Evolutionary conservation across 2,888 invertebrate genomes (phyloP), one percentile per base, ranked within the genome.

Genomic region (Volucella inanis): DNA sequence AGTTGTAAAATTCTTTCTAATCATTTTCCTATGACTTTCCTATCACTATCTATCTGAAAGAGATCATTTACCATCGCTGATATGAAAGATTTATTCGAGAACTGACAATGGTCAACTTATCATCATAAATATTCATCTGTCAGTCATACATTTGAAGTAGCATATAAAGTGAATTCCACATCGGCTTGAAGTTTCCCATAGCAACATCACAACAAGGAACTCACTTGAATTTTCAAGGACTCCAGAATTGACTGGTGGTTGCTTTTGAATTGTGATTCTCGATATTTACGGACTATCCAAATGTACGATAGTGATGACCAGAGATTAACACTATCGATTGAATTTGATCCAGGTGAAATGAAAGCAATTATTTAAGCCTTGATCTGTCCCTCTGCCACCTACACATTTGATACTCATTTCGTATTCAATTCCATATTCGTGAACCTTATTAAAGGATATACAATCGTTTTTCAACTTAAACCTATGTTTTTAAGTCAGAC

Each of bases 341-440:
- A 41, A 43, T 61, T 43, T 22, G 18, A 61, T 38, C 18, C 22
- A 22, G 31, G 54, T 31, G 10, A 15, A 57, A 39, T 57, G 15
- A 38, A 18, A 59, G n/a, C 59, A 41, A 59, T 59, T 64, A 52
- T 52, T 31, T 31, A 31, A 31, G 31, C 31, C 6, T 31, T 31
- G 31, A 31, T 12, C 43, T 6, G 6, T 14, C 4, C 15, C 59
- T 59, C 11, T 12, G 12, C 31, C 6, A 6, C 31, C 31, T 49
- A 14, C 43, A 6, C 31, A 31, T 31, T 31, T 31, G 31, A 22
- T 57, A 79, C 71, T 75, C 65, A 75, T 75, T 70, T 74, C 75
- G 61, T 57, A 59, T 75, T 65, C 75, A 59, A 79, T 79, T 79
- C 65, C 43, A 71, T 70, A 70, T 65, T 45, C 39, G 39, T 68